A percentile compares a stretch with the other conserved stretches of the same genome.
These are phyloP conservation scores for Himalopsyche kuldschensis DNA, from an alignment of 2,888 invertebrate species.

Conservation along the genomic window DNA sequence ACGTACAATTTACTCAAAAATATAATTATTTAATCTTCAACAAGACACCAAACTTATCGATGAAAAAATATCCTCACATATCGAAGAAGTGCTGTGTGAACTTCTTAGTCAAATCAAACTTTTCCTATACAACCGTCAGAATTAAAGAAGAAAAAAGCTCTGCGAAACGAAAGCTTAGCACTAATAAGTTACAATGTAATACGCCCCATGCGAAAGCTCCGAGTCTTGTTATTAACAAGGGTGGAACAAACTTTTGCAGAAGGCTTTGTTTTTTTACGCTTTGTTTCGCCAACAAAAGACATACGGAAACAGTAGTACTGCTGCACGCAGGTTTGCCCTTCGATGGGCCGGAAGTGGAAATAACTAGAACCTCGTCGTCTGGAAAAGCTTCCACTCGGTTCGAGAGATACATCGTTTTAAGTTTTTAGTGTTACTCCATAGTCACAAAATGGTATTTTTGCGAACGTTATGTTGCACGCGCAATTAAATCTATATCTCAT, in stretches of 20 bases:
- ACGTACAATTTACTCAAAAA: too few species aligned
- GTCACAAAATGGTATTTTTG: too few species aligned
- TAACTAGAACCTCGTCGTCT: background rate
- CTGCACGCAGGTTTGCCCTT: slow-evolving; percentile 16
- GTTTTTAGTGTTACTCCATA: background rate
- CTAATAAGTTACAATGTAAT: background rate
- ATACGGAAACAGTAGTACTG: slow-evolving; percentile 3
- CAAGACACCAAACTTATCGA: too few species aligned
- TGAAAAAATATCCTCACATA: too few species aligned
- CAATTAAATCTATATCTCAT: too few species aligned
- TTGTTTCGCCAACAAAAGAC: slow-evolving; percentile 20
- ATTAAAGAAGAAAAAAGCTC: background rate
- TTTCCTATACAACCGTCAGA: background rate
- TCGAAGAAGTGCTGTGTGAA: too few species aligned
- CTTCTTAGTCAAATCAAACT: background rate
- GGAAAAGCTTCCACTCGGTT: background rate
- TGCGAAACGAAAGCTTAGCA: background rate
- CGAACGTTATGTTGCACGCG: too few species aligned
- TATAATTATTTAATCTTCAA: too few species aligned
- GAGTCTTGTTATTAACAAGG: slow-evolving; percentile 7
- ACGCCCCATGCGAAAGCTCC: slow-evolving; percentile 4
- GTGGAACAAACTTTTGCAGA: background rate
- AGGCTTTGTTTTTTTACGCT: slow-evolving; percentile 25
- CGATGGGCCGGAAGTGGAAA: slow-evolving; percentile 10
- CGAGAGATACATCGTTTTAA: background rate